Percentiles rank a stretch among this genome's conserved stretches.
These are phyloP conservation scores for Hydrozoanthus tunicans DNA, from an alignment of 64 coral and sea anemone species.

Conservation along the genomic window DNA sequence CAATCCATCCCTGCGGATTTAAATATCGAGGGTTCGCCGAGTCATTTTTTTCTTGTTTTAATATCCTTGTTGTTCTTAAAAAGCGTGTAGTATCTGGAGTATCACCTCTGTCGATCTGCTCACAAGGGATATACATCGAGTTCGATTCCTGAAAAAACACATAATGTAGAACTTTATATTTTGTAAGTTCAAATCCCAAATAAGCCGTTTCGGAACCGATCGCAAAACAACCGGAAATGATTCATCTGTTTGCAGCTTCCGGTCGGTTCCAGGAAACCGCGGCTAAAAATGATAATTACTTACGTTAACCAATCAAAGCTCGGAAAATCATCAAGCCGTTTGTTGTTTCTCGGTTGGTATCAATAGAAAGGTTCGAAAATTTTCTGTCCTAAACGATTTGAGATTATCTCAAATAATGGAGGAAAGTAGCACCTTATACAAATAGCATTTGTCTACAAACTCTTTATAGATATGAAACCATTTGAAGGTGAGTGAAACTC, in stretches of 20 bases:
- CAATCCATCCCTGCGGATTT: too few relatives aligned
- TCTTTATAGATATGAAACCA: conserved; percentile 42
- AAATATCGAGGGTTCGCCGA: too few relatives aligned
- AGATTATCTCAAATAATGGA: conserved; percentile 17
- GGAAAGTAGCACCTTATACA: background rate
- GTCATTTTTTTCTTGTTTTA: too few relatives aligned
- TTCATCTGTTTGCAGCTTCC: background rate
- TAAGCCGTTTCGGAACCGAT: background rate
- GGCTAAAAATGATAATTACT: conserved; percentile 33
- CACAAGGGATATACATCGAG: too few relatives aligned
- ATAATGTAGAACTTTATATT: background rate
- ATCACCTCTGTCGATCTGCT: too few relatives aligned
- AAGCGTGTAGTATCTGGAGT: too few relatives aligned
- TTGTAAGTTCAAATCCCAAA: background rate
- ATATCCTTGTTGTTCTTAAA: too few relatives aligned
- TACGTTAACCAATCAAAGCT: conserved; percentile 54
- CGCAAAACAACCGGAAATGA: conserved; percentile 10
- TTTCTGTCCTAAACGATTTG: conserved; percentile 7
- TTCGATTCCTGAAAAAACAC: background rate
- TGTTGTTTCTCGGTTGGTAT: conserved; percentile 65
- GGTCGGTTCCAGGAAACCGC: conserved; percentile 37
- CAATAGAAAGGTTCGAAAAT: conserved; percentile 57
- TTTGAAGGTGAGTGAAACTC: conserved; percentile 49
- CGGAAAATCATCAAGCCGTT: conserved; percentile 46
- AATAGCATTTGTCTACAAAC: background rate